Evolutionary conservation across 1,140 invertebrate species (phyloP).

Genomic region (Lanistes nyassanus): DNA sequence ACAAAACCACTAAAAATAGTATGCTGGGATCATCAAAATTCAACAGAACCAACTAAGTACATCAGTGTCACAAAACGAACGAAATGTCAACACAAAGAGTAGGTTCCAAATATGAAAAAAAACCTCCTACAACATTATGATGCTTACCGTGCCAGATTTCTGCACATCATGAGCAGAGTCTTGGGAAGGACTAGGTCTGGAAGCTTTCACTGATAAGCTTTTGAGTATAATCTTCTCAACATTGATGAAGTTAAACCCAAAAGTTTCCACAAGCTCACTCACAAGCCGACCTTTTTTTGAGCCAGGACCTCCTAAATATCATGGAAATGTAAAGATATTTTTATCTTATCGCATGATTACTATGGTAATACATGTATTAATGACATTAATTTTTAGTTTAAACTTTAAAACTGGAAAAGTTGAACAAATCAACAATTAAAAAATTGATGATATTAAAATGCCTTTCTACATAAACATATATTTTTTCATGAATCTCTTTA

Average conservation of each 20-base stretch:
- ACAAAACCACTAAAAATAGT: too few species aligned
- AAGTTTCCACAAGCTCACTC: conserved; percentile 42
- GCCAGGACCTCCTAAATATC: conserved; percentile 48
- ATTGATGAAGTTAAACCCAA: conserved; percentile 47
- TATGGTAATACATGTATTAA: not conserved
- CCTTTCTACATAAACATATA: not conserved
- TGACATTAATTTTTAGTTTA: not conserved
- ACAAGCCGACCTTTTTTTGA: conserved; percentile 52
- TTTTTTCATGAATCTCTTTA: not conserved
- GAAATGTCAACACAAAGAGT: too few species aligned
- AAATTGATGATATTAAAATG: not conserved
- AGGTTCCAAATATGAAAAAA: too few species aligned
- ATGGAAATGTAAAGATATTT: not conserved
- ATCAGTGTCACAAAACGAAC: too few species aligned
- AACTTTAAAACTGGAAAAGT: not conserved
- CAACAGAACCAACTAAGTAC: too few species aligned
- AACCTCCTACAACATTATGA: too few species aligned
- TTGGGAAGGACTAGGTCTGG: not conserved
- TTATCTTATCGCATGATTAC: not conserved
- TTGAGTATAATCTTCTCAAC: conserved; percentile 43
- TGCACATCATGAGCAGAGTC: conserved; percentile 10
- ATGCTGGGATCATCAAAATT: too few species aligned
- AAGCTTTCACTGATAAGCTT: conserved; percentile 31
- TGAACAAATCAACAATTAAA: not conserved
- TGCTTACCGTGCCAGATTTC: not conserved